Evolutionary conservation across 2,113 vertebrate species (phyloP).

Genomic region (Falcunculus frontatus): DNA sequence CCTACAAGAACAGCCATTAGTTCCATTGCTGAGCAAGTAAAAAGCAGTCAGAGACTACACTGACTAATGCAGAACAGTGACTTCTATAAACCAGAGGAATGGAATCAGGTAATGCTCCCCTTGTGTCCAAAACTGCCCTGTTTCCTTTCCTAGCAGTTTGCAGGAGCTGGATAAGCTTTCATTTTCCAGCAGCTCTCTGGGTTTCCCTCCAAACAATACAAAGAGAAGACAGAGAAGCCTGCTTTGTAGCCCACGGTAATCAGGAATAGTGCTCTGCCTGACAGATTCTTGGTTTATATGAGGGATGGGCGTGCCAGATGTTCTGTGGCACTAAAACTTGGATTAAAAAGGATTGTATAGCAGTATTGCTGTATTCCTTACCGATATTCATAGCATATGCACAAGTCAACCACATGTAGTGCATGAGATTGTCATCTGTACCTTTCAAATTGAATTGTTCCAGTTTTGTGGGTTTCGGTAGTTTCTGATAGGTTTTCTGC

Average conservation of each 20-base stretch:
- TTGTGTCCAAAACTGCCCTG: background rate
- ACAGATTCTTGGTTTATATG: background rate
- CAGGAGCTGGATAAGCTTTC: background rate
- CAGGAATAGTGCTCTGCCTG: background rate
- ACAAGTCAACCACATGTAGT: background rate
- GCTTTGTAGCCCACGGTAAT: background rate
- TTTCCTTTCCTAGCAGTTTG: background rate
- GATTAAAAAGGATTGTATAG: background rate
- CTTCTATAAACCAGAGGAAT: background rate
- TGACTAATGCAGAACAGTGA: background rate
- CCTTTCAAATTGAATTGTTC: background rate
- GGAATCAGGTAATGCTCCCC: background rate
- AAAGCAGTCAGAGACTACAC: background rate
- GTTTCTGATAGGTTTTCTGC: background rate
- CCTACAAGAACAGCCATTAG: background rate
- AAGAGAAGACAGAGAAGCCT: background rate
- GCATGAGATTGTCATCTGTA: background rate
- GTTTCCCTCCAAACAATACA: rapidly evolving
- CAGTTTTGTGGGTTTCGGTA: background rate
- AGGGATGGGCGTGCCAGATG: rapidly evolving
- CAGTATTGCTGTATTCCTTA: background rate
- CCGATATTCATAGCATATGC: background rate
- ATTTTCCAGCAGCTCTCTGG: background rate
- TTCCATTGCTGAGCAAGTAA: background rate
- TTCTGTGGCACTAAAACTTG: background rate